Base-by-base conservation (phyloP, 2,113 vertebrate species). In the Scomber scombrus region DNA sequence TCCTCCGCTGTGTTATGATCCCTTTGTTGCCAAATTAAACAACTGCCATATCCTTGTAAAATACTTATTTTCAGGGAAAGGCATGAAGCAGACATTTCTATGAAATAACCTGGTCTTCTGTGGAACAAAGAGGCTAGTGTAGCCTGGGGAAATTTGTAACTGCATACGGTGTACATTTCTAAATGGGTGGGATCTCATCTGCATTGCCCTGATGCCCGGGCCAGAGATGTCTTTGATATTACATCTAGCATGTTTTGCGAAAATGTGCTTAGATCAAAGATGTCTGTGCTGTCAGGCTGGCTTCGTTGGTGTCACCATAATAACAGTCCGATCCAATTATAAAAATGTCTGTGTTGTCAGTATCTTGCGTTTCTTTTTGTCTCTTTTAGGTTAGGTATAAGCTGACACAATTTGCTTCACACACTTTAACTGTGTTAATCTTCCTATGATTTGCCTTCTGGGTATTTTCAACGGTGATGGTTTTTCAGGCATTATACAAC, bases 91-190 rank as follows among this genome's bases (percentile, higher is more conserved):
- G 62, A 66, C 26, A 16, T 78, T 57, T 52, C 11, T 40, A 13
- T 62, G 61, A 82, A 79, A 72, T 47, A 61, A 64, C 80, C 43
- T 66, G 54, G 79, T 78, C 75, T 57, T 51, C 68, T 47, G 3
- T 75, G 57, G 63, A 88, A 88, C 88, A 89, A 92, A 84, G 88
- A 67, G 70, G 43, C 63, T 80, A 84, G 80, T 92, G 78, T 92
- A 67, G 73, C 81, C 80, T 61, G 51, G 46, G 81, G 86, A 87
- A 78, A 79, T 71, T 21, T 82, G 69, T 80, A 70, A 84, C 75
- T 87, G 78, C 79, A 73, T 77, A 69, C 13, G 13, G 75, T 82
- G 81, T 86, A 82, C 29, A 71, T 85, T 92, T 89, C 82, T 71
- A 86, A 69, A 73, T 62, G 84, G 78, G 77, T 85, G 74, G 78